These are phyloP conservation scores for Bufotes viridis DNA, from an alignment of 2,797 vertebrate species.

Conservation along the genomic window DNA sequence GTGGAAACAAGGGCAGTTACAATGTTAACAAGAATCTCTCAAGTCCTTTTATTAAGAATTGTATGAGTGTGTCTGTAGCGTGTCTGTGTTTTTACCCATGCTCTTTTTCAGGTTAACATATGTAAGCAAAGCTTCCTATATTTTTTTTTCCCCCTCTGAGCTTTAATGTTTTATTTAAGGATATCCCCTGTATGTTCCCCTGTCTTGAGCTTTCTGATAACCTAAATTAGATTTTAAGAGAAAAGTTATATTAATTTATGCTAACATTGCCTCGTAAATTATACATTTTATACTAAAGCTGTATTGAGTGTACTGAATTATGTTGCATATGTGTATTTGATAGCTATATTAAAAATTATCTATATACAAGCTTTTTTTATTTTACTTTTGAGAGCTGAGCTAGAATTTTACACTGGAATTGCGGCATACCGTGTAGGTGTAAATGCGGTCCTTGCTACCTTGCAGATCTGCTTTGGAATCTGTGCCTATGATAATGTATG, in stretches of 20 bases:
- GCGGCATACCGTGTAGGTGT: constrained; percentile 79
- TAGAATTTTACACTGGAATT: constrained; percentile 81
- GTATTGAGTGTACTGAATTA: constrained; percentile 85
- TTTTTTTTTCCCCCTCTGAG: constrained; percentile 73
- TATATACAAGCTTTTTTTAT: constrained; percentile 79
- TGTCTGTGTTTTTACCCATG: constrained; percentile 49
- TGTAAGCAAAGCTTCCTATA: constrained; percentile 63
- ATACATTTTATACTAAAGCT: constrained; percentile 87
- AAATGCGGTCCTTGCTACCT: constrained; percentile 82
- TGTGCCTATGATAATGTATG: background rate
- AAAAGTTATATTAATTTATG: constrained; percentile 88
- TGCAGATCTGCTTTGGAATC: constrained; percentile 76
- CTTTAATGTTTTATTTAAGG: constrained; percentile 85
- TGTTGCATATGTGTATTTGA: constrained; percentile 84
- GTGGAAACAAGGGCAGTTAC: constrained; percentile 81
- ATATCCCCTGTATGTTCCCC: constrained; percentile 70
- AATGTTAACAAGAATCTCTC: constrained; percentile 64
- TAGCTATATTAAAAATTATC: constrained; percentile 77
- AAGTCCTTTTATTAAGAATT: constrained; percentile 4
- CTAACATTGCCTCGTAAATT: constrained; percentile 88
- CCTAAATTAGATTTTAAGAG: constrained; percentile 84
- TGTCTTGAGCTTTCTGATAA: constrained; percentile 78
- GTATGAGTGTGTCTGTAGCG: constrained; percentile 22
- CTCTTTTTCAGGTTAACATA: constrained; percentile 44
- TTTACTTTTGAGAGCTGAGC: constrained; percentile 68